These are phyloP conservation scores for Neofelis nebulosa DNA, from an alignment of 2,113 vertebrate species.

Conservation along the genomic window DNA sequence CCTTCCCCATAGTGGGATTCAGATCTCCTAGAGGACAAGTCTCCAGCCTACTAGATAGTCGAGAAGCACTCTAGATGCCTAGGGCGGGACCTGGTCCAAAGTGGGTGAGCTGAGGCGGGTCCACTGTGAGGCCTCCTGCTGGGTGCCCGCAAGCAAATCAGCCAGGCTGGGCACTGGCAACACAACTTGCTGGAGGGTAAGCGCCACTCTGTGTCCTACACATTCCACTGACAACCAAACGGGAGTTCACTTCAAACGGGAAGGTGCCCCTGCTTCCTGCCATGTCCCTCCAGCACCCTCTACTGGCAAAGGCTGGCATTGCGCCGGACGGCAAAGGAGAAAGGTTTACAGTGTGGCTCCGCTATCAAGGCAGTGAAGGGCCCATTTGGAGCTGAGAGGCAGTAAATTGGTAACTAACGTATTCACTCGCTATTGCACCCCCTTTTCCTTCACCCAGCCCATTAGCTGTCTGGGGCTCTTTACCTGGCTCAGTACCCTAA, in stretches of 20 bases:
- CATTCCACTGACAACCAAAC: background rate
- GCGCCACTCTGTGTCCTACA: background rate
- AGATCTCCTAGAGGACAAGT: background rate
- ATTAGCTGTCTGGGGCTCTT: background rate
- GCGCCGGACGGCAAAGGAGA: background rate
- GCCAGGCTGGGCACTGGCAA: background rate
- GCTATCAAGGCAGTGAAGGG: background rate
- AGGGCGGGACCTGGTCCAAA: background rate
- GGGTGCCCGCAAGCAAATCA: background rate
- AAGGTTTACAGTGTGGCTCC: background rate
- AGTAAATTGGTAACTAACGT: background rate
- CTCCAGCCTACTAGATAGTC: background rate
- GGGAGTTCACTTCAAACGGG: background rate
- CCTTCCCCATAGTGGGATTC: background rate
- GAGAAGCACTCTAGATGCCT: background rate
- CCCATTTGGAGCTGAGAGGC: background rate
- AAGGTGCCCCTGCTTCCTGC: background rate
- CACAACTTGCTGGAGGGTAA: background rate
- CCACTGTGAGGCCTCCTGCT: background rate
- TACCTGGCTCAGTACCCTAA: background rate
- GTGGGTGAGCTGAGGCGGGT: background rate
- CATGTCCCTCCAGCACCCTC: background rate
- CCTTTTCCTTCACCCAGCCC: background rate
- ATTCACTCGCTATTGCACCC: fast-evolving
- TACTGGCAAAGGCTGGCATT: background rate